Evolutionary conservation across 1,140 invertebrate genomes (phyloP), one percentile per base, ranked within the genome.

Genomic region (Ceratosolen solmsi): DNA sequence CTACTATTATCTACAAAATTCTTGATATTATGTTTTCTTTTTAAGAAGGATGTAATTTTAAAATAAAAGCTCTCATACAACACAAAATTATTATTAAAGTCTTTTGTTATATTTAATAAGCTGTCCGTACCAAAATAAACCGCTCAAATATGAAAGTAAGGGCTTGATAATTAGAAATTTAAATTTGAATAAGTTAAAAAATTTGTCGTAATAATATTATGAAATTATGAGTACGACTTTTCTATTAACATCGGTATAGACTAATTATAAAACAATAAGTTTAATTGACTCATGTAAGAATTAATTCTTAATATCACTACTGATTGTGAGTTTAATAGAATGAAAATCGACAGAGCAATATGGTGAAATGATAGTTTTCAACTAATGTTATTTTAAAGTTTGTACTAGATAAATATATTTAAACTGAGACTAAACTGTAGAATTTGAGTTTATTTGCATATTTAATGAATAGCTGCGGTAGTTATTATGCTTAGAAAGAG

Each of bases 341-440:
- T 15, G 13, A 68, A 68, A 38, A 38, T 68, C 22, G 8, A 22
- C 30, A 36, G 30, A 36, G 7, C 4, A 22, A 36, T 20, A 65
- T 13, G 15, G 9, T 22, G 33, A 36, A 65, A 65, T 22, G 11
- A 36, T 65, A 20, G 30, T 36, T 20, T 9, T 5, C 1, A 36
- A 36, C 30, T 17, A 5, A 65, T 36, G 63, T 65, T 33, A 36
- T 65, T 65, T 65, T 65, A 36, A 65, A 36, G 63, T 65, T 65
- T 7, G 4, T 22, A 65, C 15, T 2, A 36, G 7, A 11, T n/a
- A 68, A 9, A 38, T 68, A 0, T 20, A 20, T 63, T n/a, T 30
- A 63, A 63, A 63, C 30, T 15, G 2, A 38, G 38, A 68, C 1
- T 22, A 68, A 68, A 38, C 33, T 22, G 4, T n/a, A 38, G 3